phyloP scores from a whole-genome alignment of 1,140 invertebrate genomes.

The Anoplophora glabripennis region DNA sequence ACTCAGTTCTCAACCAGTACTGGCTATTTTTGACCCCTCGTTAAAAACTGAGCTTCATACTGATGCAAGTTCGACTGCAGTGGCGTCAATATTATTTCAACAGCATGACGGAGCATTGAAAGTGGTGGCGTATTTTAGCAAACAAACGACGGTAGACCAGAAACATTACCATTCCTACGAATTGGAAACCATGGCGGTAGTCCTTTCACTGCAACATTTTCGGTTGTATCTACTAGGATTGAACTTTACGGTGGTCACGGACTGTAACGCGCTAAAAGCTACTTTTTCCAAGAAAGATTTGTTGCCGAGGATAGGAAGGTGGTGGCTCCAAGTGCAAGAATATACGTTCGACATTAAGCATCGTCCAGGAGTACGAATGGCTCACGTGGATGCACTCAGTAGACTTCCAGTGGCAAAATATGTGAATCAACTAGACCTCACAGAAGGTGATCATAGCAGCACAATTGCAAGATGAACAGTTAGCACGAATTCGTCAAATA shows the following conservation, averaged over 20 bases:
- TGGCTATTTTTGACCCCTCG: too few species aligned
- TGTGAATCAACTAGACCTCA: too few species aligned
- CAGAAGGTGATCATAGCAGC: not conserved
- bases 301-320: not conserved
- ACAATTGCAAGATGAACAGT: constrained; percentile 24
- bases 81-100: constrained; percentile 3
- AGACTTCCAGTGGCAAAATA: not conserved
- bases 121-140: not conserved
- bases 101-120: not conserved
- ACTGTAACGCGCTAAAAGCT: not conserved
- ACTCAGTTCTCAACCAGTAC: too few species aligned
- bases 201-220: constrained; percentile 7
- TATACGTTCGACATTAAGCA: not conserved
- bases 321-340: not conserved
- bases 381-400: not conserved
- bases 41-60: not conserved
- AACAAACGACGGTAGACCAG: not conserved
- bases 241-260: not conserved
- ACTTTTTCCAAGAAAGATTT: not conserved
- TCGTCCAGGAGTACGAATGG: not conserved
- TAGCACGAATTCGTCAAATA: not conserved
- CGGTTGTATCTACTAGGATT: too few species aligned
- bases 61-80: not conserved
- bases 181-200: too few species aligned
- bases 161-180: too few species aligned